Evolutionary conservation across 2,113 vertebrate species (phyloP), one percentile per base, ranked within the genome.

Genomic region (Sapayoa aenigma): DNA sequence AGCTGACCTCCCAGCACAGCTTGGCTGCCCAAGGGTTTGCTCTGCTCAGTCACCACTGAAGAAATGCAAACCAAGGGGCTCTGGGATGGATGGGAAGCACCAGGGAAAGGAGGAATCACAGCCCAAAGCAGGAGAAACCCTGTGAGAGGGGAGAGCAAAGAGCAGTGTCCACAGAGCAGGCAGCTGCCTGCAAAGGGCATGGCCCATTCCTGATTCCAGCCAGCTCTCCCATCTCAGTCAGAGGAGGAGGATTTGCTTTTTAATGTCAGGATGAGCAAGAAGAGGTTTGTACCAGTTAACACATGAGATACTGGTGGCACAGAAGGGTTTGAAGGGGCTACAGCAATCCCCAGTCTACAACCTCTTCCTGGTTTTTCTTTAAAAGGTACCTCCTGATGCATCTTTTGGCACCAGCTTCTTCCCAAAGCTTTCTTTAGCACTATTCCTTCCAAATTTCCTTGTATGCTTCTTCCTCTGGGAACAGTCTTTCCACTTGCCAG

Each of bases 391-490:
- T 92, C 74, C 74, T 5, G 0, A 42, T 4, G n/a, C 25, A 41
- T 60, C 79, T 74, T 90, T 81, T 81, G 80, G 83, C 90, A 93
- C 18, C 24, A 2, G 35, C 39, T 49, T 77, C 86, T 87, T 95
- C 92, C 88, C 56, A 52, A 81, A 77, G 83, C 44, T 75, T 93
- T 87, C 80, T 80, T 81, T 77, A 62, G 69, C n/a, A 33, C 65
- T 53, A 33, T 84, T 75, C 62, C n/a, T 89, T 93, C 90, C 89
- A 85, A 87, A 90, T 90, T 95, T 94, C 86, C 76, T 84, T 81
- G 68, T 49, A 42, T 27, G 10, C 41, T 39, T 59, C 88, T 92
- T 88, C 90, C 75, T 77, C 56, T 84, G 92, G 95, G 90, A 92
- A 37, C 83, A 37, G 74, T 7, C 59, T 88, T 95, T 85, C 67